Base-by-base conservation (phyloP, 1,140 invertebrate genomes). In the Lordiphosa collinella region DNA sequence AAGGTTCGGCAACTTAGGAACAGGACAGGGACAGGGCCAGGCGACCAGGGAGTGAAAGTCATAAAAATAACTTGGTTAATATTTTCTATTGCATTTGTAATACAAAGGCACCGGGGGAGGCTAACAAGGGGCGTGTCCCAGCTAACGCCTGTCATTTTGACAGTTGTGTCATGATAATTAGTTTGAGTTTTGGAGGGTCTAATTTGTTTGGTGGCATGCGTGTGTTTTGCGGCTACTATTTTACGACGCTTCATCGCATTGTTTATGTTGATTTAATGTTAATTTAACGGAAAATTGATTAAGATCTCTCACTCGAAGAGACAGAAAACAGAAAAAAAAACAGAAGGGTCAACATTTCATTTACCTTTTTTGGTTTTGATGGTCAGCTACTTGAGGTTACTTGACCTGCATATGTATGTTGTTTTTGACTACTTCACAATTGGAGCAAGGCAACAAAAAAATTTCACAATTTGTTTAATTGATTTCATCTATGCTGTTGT, bases 91-190 rank as follows among this genome's bases (percentile, higher is more conserved):
- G 66, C 56, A 69, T 41, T 40, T 37, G 31, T 16, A 49, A 43
- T 8, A 16, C 9, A 12, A 29, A 25, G 25, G 37, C 34, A 50
- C 18, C 34, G 12, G 55, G 44, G 53, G 55, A 56, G 60, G 60
- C 56, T 55, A 70, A 49, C 49, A 68, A 63, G 58, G 53, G 76
- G 76, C 71, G 76, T 67, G 71, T 38, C 40, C 31, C 12, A 8
- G 31, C n/a, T 9, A 5, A 6, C 11, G 29, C 49, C 48, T 52
- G 31, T 38, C 71, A 65, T 50, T 84, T 70, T 76, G 78, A 84
- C 76, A 82, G 79, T 85, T 84, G 64, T 84, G 79, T 78, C 68
- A 85, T 78, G 73, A 79, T 84, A 84, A 84, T 84, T 85, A 84
- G 78, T 59, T 52, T 46, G 38, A 22, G 51, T 40, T 43, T 59